phyloP scores from a whole-genome alignment of 1,140 invertebrate species.

The Drosophila virilis region DNA sequence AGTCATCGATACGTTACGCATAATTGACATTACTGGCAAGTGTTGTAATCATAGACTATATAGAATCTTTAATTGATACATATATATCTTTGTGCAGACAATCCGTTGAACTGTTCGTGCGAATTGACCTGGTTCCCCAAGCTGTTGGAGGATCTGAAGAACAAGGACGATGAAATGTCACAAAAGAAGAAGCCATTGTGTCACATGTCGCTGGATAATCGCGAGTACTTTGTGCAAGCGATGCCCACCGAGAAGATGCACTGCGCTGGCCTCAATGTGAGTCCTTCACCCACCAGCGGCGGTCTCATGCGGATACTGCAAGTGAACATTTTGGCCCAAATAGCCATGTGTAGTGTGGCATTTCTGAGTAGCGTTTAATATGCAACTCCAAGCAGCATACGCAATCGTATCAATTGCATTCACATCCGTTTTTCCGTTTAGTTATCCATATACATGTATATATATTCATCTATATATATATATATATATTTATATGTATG shows the following conservation, averaged over 20 bases:
- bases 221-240: constrained; percentile 92
- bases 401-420: constrained; percentile 53
- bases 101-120: constrained; percentile 94
- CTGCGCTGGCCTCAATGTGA: constrained; percentile 88
- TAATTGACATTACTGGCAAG: constrained; percentile 94
- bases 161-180: constrained; percentile 93
- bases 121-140: constrained; percentile 93
- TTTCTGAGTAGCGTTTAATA: constrained; percentile 77
- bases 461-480: background rate
- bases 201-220: constrained; percentile 89
- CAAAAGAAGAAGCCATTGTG: constrained; percentile 93
- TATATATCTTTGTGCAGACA: constrained; percentile 87
- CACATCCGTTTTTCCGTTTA: constrained; percentile 40
- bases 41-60: constrained; percentile 19
- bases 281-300: constrained; percentile 79
- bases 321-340: constrained; percentile 81
- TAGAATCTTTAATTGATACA: background rate
- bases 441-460: constrained; percentile 17
- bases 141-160: constrained; percentile 90
- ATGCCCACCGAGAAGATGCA: constrained; percentile 92
- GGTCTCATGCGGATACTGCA: constrained; percentile 80
- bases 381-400: constrained; percentile 37
- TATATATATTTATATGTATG: background rate
- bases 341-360: constrained; percentile 79
- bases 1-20: constrained; percentile 92